phyloP scores from a whole-genome alignment of 2,888 invertebrate genomes.

The Drosophila prolongata region DNA sequence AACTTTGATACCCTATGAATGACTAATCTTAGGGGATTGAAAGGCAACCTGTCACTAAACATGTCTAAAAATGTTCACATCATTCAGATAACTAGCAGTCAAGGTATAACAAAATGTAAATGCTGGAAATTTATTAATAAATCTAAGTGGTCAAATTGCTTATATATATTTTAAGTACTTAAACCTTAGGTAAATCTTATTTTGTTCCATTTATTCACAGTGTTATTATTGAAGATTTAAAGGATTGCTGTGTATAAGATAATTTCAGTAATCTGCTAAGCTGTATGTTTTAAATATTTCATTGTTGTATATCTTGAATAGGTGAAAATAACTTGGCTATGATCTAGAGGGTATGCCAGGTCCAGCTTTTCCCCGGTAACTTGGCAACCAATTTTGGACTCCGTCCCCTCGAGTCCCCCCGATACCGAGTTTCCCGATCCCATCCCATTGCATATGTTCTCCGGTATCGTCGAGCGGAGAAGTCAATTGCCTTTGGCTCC shows the following conservation, averaged over 20 bases:
- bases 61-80: background rate
- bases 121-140: too few species aligned
- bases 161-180: too few species aligned
- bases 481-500: constrained; percentile 35
- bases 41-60: rapidly evolving
- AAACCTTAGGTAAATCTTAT: too few species aligned
- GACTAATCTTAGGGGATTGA: background rate
- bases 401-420: background rate
- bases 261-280: too few species aligned
- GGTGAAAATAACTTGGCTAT: too few species aligned
- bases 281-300: too few species aligned
- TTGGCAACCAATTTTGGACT: constrained; percentile 6
- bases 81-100: background rate
- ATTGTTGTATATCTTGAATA: too few species aligned
- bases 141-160: too few species aligned
- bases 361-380: background rate
- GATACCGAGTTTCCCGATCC: background rate
- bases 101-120: background rate
- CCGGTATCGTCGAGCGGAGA: constrained; percentile 16
- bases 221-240: too few species aligned
- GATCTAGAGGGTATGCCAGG: background rate
- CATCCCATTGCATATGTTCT: background rate
- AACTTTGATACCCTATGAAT: background rate
- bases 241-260: too few species aligned
- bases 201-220: too few species aligned